Evolutionary conservation across 2,888 invertebrate genomes (phyloP).

Genomic region (Notodonta ziczac): DNA sequence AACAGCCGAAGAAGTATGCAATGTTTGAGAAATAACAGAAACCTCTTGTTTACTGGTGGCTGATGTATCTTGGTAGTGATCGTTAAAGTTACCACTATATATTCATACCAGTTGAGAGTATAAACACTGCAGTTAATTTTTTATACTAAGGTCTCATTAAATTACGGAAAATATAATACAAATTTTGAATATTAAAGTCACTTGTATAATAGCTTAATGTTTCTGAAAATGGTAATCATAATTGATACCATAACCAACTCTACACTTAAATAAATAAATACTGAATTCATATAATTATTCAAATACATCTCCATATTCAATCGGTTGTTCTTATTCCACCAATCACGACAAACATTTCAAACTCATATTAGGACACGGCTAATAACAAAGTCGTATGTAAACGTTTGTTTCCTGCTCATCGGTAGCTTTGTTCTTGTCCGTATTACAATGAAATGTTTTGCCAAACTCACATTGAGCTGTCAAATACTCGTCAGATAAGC

Average conservation of each 20-base stretch:
- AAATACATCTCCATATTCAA: neutral
- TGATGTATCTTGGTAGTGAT: slow-evolving; percentile 2
- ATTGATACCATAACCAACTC: neutral
- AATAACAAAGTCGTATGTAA: slow-evolving; percentile 33
- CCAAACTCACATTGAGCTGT: slow-evolving; percentile 73
- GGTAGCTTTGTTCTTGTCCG: slow-evolving; percentile 42
- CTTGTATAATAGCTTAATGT: too few species aligned
- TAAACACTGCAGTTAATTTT: too few species aligned
- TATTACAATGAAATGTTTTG: slow-evolving; percentile 53
- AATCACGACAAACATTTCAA: slow-evolving; percentile 29
- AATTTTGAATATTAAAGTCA: too few species aligned
- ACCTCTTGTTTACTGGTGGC: slow-evolving; percentile 26
- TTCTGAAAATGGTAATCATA: too few species aligned
- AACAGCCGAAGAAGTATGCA: slow-evolving; percentile 68
- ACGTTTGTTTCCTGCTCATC: slow-evolving; percentile 43
- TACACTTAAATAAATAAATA: neutral
- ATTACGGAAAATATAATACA: too few species aligned
- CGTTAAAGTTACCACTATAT: too few species aligned
- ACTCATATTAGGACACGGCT: slow-evolving; percentile 26
- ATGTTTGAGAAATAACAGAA: slow-evolving; percentile 45
- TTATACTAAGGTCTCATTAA: too few species aligned
- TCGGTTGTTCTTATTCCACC: neutral
- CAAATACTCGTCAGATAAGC: slow-evolving; percentile 68
- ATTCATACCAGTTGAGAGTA: too few species aligned
- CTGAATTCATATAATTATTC: neutral